phyloP scores from a whole-genome alignment of 1,140 invertebrate genomes.

The Drosophila carrolli region DNA sequence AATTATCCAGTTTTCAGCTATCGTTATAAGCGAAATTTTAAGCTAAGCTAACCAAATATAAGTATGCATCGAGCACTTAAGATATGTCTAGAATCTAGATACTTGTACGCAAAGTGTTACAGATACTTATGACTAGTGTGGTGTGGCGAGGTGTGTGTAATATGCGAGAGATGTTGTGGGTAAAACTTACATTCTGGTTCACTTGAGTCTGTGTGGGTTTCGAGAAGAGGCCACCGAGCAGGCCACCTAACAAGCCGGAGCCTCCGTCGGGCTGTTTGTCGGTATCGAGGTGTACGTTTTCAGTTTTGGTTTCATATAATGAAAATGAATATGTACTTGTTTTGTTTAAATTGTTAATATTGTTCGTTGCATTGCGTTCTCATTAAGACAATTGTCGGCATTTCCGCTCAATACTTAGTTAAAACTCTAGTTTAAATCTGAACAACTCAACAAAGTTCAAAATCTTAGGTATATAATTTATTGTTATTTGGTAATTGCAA shows the following conservation, averaged over 20 bases:
- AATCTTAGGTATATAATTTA: conserved; percentile 28
- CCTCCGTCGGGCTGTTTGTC: conserved; percentile 80
- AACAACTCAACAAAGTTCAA: conserved; percentile 68
- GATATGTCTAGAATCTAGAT: conserved; percentile 33
- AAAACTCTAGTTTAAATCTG: conserved; percentile 58
- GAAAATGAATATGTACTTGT: conserved; percentile 83
- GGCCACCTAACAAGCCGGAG: conserved; percentile 84
- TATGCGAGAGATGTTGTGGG: conserved; percentile 79
- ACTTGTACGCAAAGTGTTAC: conserved; percentile 54
- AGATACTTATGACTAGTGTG: conserved; percentile 52
- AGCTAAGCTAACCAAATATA: conserved; percentile 34
- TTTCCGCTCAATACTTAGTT: conserved; percentile 52
- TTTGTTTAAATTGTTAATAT: conserved; percentile 66
- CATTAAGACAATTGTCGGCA: conserved; percentile 56
- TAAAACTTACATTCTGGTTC: conserved; percentile 85
- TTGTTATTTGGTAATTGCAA: conserved; percentile 27
- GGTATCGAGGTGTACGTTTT: conserved; percentile 15
- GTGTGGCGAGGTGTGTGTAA: conserved; percentile 28
- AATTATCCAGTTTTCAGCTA: conserved; percentile 15
- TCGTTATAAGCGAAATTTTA: conserved; percentile 1
- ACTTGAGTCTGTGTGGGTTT: conserved; percentile 84
- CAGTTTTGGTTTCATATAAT: conserved; percentile 70
- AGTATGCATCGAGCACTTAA: conserved; percentile 56
- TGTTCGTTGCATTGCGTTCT: conserved; percentile 76
- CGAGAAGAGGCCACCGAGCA: conserved; percentile 84